A percentile compares a stretch with the other conserved stretches of the same genome.
These are phyloP conservation scores for Sebastes glaucus DNA, from an alignment of 2,797 vertebrate species.

Conservation along the genomic window DNA sequence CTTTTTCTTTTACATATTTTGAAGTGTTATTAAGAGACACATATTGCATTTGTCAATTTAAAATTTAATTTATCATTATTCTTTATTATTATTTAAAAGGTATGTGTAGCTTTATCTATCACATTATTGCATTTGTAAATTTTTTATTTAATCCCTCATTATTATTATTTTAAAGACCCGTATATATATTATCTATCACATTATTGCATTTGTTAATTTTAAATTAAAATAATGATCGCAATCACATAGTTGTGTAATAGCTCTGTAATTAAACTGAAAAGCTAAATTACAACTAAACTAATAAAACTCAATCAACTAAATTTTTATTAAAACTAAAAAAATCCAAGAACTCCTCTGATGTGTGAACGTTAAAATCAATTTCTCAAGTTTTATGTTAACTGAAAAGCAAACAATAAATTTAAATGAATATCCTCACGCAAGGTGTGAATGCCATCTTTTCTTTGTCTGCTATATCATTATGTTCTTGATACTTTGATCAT, in stretches of 20 bases:
- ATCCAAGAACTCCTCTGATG: not conserved
- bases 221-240: too few relatives aligned
- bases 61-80: not conserved
- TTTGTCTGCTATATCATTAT: not conserved
- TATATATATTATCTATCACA: too few relatives aligned
- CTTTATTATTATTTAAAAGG: too few relatives aligned
- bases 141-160: accelerated
- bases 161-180: too few relatives aligned
- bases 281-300: not conserved
- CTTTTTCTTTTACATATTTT: not conserved
- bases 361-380: not conserved
- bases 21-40: not conserved
- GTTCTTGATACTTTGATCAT: not conserved
- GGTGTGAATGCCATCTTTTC: not conserved
- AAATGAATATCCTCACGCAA: not conserved
- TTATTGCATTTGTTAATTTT: too few relatives aligned
- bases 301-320: not conserved
- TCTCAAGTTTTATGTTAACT: not conserved
- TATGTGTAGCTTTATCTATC: not conserved
- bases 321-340: not conserved
- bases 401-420: not conserved
- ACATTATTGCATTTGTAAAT: too few relatives aligned
- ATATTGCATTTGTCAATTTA: not conserved
- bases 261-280: not conserved
- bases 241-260: not conserved